phyloP scores from a whole-genome alignment of 2,888 invertebrate genomes.

The Yponomeuta plumbellus region DNA sequence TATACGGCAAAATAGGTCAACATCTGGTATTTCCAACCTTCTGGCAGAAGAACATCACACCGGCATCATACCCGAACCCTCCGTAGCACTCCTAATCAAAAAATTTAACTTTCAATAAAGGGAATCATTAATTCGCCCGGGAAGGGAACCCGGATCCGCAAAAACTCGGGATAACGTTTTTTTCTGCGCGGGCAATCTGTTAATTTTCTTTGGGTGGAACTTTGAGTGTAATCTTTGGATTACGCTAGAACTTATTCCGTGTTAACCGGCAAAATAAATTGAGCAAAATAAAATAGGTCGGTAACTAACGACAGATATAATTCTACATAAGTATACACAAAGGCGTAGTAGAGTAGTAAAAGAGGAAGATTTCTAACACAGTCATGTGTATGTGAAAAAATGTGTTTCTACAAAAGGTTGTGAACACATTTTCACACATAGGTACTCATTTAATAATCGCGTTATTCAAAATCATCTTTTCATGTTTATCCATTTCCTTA shows the following conservation, averaged over 20 bases:
- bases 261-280: too few species aligned
- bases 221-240: not conserved
- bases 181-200: not conserved
- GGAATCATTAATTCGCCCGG: slow-evolving; percentile 72
- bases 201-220: not conserved
- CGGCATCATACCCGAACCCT: slow-evolving; percentile 35
- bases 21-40: not conserved
- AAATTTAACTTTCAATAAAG: slow-evolving; percentile 75
- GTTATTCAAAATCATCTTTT: too few species aligned
- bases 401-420: too few species aligned
- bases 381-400: too few species aligned
- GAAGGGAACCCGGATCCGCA: slow-evolving; percentile 40
- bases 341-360: too few species aligned
- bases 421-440: too few species aligned
- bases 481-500: too few species aligned
- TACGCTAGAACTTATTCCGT: not conserved
- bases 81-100: slow-evolving; percentile 53
- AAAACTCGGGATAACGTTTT: not conserved
- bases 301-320: too few species aligned
- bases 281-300: too few species aligned
- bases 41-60: not conserved
- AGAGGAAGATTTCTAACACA: too few species aligned
- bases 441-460: too few species aligned
- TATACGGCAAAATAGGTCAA: not conserved
- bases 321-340: too few species aligned